A percentile compares a stretch with the other conserved stretches of the same genome.
Evolutionary conservation across 2,888 invertebrate species (phyloP).

Genomic region (Erynnis tages): DNA sequence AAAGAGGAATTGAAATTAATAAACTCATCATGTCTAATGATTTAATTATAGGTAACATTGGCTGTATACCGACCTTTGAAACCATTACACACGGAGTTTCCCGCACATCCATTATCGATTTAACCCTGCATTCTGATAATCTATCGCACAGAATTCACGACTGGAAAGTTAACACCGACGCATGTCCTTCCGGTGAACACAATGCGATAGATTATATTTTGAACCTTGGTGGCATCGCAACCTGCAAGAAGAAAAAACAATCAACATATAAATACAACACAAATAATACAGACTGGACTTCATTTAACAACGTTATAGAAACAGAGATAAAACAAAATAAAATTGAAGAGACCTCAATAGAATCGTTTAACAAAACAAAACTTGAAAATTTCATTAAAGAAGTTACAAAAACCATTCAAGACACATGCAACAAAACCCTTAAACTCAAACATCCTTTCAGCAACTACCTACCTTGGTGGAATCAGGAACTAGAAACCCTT

Average conservation of each 20-base stretch:
- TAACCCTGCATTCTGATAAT: not conserved
- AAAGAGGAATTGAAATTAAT: not conserved
- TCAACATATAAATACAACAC: slow-evolving; percentile 8
- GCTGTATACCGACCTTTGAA: not conserved
- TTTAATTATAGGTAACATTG: not conserved
- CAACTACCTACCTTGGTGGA: no score
- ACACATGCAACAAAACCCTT: no score
- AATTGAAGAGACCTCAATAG: no score
- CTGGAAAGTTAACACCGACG: not conserved
- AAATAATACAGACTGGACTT: no score
- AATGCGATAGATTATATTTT: slow-evolving; percentile 27
- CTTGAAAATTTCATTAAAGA: no score
- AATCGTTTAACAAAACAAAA: no score
- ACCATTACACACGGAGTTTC: slow-evolving; percentile 21
- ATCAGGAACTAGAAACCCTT: no score
- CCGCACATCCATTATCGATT: slow-evolving; percentile 6
- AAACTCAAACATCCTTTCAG: no score
- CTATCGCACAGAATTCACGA: not conserved
- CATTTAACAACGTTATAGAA: no score
- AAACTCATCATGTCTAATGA: not conserved
- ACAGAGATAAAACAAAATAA: no score
- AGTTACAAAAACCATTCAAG: no score
- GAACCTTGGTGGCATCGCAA: not conserved
- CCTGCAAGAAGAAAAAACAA: not conserved
- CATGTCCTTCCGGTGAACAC: slow-evolving; percentile 27